phyloP scores from a whole-genome alignment of 1,140 invertebrate genomes.

The Arion vulgaris region DNA sequence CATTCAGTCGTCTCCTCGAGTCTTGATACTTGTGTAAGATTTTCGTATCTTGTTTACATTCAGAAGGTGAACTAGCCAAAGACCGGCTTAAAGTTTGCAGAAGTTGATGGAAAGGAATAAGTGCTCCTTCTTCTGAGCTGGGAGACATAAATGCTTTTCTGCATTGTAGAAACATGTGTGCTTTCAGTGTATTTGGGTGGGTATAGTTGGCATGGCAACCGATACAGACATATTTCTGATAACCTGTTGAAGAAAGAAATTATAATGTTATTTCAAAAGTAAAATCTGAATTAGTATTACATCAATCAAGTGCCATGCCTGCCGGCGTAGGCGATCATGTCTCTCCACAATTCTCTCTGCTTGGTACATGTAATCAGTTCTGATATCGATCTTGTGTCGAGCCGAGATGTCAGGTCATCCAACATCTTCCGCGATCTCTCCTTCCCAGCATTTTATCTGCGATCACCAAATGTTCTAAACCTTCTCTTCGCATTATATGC shows the following conservation, averaged over 20 bases:
- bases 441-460: too few species aligned
- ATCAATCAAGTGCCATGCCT: too few species aligned
- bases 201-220: conserved; percentile 82
- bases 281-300: too few species aligned
- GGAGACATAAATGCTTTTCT: conserved; percentile 52
- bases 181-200: conserved; percentile 89
- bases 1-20: not conserved
- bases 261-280: not conserved
- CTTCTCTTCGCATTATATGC: too few species aligned
- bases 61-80: not conserved
- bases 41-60: not conserved
- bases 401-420: too few species aligned
- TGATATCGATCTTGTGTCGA: too few species aligned
- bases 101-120: conserved; percentile 14
- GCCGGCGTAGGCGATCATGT: too few species aligned
- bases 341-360: too few species aligned
- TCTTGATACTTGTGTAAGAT: not conserved
- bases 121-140: not conserved
- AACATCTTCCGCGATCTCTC: too few species aligned
- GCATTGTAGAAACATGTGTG: conserved; percentile 86
- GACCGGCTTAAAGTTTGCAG: conserved; percentile 21
- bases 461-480: too few species aligned
- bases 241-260: conserved; percentile 74
- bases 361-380: too few species aligned
- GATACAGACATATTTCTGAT: conserved; percentile 85